Evolutionary conservation across 2,888 invertebrate genomes (phyloP).

Genomic region (Anticlea derivata): DNA sequence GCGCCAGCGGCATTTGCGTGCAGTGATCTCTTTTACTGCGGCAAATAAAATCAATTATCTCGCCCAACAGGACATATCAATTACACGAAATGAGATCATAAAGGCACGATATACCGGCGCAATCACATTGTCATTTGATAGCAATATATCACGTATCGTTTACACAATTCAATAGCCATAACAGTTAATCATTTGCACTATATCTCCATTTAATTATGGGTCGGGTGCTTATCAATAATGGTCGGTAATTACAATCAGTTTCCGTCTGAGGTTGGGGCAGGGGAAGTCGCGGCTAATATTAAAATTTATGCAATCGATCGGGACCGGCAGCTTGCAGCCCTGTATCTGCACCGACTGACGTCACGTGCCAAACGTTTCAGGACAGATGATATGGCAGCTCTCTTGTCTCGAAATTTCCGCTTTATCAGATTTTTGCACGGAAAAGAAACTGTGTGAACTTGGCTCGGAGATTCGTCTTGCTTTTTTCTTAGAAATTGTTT

Average conservation of each 20-base stretch:
- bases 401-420: conserved; percentile 37
- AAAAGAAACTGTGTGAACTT: conserved; percentile 25
- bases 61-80: conserved; percentile 35
- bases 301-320: conserved; percentile 69
- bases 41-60: conserved; percentile 36
- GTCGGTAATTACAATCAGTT: conserved; percentile 52
- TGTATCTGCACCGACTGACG: conserved; percentile 44
- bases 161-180: conserved; percentile 38
- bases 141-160: conserved; percentile 39
- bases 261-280: conserved; percentile 28
- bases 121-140: conserved; percentile 37
- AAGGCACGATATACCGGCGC: conserved; percentile 34
- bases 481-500: too few relatives aligned
- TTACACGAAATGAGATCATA: conserved; percentile 37
- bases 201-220: conserved; percentile 51
- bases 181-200: conserved; percentile 46
- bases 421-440: conserved; percentile 41
- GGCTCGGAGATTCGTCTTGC: conserved; percentile 18
- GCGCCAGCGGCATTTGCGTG: conserved; percentile 12
- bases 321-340: conserved; percentile 55
- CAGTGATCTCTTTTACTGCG: conserved; percentile 22
- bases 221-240: conserved; percentile 60
- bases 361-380: conserved; percentile 52
- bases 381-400: conserved; percentile 50
- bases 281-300: conserved; percentile 50